Conservation (phyloP, 2,113 vertebrate genomes). For the Gymnorhina tibicen region DNA sequence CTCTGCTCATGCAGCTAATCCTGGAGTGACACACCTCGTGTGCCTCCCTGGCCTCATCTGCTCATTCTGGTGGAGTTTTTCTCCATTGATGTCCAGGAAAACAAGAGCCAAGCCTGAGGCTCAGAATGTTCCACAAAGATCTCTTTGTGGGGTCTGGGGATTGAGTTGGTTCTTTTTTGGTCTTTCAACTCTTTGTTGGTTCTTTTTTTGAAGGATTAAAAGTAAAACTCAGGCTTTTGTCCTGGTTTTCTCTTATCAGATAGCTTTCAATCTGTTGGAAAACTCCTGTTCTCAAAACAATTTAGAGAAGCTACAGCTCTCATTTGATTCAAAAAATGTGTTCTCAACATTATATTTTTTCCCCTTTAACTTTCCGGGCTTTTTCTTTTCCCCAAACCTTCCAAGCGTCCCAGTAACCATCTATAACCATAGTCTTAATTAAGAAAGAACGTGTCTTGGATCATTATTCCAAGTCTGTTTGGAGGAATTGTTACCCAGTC, state of each 20-base stretch:
- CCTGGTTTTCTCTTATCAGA: not conserved
- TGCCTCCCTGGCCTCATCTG: not conserved
- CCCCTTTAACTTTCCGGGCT: not conserved
- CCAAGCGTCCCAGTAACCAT: not conserved
- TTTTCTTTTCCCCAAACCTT: not conserved
- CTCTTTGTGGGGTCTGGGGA: not conserved
- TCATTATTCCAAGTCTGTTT: slow-evolving; percentile 28
- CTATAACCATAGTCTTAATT: slow-evolving; percentile 17
- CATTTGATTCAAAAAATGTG: not conserved
- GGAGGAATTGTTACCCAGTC: slow-evolving; percentile 39
- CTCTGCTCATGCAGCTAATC: not conserved
- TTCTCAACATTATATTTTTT: not conserved
- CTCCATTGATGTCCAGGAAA: not conserved
- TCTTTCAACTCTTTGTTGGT: not conserved
- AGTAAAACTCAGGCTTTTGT: not conserved
- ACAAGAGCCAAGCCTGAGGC: not conserved
- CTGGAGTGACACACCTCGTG: not conserved
- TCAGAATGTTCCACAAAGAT: not conserved
- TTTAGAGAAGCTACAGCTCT: not conserved
- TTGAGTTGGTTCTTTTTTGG: not conserved
- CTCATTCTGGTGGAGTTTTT: not conserved
- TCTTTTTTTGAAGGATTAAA: not conserved
- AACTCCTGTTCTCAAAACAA: not conserved
- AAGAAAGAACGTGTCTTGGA: not conserved
- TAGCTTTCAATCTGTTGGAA: not conserved